phyloP scores from a whole-genome alignment of 2,888 invertebrate species.

The Dexiosoma caninum region DNA sequence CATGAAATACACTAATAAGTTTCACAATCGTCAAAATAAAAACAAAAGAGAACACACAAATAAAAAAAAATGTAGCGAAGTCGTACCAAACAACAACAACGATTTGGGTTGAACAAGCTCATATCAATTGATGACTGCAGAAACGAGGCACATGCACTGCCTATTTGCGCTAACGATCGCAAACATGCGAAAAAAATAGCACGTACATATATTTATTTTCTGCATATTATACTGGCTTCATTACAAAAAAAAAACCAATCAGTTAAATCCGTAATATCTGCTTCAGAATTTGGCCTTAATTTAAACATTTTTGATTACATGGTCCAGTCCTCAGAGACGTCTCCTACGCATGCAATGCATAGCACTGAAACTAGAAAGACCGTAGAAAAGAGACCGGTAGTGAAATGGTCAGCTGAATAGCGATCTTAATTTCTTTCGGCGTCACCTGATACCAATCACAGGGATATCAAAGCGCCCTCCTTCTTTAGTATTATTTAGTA shows the following conservation, averaged over 20 bases:
- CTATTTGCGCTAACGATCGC: not conserved
- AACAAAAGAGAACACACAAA: not conserved
- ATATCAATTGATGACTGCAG: constrained; percentile 7
- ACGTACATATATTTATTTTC: not conserved
- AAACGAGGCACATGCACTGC: not conserved
- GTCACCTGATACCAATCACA: no score
- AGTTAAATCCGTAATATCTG: not conserved
- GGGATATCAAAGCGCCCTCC: no score
- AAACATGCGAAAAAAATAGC: not conserved
- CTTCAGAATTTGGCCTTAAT: no score
- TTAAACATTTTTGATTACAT: no score
- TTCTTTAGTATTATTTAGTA: no score
- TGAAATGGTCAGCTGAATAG: no score
- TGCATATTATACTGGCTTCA: not conserved
- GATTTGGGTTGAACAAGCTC: constrained; percentile 5
- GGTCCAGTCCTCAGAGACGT: no score
- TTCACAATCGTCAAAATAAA: constrained; percentile 16
- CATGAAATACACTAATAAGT: not conserved
- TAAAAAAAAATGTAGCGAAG: constrained; percentile 1
- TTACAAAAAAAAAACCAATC: not conserved
- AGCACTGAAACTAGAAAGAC: no score
- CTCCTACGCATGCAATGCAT: no score
- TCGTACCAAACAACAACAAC: not conserved
- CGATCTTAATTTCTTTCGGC: no score
- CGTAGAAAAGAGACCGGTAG: no score